Conservation (phyloP, 2,113 vertebrate species). For the Cyanoliseus patagonus region DNA sequence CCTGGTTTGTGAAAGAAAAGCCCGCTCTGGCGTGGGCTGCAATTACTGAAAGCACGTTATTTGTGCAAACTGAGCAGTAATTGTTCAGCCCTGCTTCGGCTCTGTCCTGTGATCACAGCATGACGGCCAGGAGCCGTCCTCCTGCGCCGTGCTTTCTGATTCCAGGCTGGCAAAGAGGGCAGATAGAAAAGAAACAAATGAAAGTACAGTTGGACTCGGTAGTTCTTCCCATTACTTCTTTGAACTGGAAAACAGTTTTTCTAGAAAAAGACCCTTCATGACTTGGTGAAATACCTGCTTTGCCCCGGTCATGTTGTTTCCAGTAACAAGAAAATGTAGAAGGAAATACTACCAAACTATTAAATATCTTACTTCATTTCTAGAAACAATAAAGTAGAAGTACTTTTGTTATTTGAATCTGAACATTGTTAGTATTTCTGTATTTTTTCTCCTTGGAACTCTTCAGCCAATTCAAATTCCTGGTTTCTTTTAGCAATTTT, state of each 20-base stretch:
- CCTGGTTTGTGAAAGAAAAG: neutral
- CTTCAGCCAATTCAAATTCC: neutral
- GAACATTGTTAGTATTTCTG: neutral
- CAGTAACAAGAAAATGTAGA: neutral
- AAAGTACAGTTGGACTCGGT: neutral
- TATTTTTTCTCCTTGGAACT: neutral
- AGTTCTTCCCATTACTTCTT: neutral
- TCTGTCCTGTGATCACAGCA: neutral
- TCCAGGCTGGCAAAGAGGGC: neutral
- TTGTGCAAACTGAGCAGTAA: neutral
- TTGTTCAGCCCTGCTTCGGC: fast-evolving
- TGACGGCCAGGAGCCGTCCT: neutral
- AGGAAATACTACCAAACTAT: neutral
- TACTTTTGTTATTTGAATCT: neutral
- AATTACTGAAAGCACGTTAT: fast-evolving
- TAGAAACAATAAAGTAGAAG: neutral
- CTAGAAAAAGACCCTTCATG: neutral
- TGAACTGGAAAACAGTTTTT: neutral
- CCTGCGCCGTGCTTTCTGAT: neutral
- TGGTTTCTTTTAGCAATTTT: neutral
- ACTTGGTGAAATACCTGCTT: neutral
- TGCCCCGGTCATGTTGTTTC: neutral
- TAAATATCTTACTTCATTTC: neutral
- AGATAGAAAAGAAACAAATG: neutral
- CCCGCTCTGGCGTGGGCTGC: fast-evolving